These are phyloP conservation scores for Hypolimnas misippus DNA, from an alignment of 2,888 invertebrate species.

Conservation along the genomic window DNA sequence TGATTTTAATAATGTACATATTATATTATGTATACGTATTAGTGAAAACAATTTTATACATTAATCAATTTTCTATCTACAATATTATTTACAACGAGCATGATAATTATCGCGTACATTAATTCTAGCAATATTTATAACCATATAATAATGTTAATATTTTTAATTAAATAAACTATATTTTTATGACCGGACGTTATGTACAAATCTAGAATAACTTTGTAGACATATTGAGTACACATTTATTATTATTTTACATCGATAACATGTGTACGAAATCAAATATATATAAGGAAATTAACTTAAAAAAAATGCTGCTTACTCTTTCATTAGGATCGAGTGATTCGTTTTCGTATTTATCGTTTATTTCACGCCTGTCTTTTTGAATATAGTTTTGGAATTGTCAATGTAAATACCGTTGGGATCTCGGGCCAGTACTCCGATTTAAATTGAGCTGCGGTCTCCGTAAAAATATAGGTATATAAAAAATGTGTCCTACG, in stretches of 20 bases:
- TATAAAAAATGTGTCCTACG: not conserved
- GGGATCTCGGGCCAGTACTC: not conserved
- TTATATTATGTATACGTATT: too few species aligned
- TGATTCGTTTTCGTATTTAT: too few species aligned
- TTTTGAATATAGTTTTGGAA: not conserved
- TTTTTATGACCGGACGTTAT: not conserved
- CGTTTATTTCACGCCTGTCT: not conserved
- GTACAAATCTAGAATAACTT: too few species aligned
- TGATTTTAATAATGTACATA: conserved; percentile 5
- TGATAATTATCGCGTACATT: conserved; percentile 19
- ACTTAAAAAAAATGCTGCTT: too few species aligned
- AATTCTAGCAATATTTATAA: conserved; percentile 5
- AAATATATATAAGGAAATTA: too few species aligned
- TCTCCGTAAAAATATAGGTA: not conserved
- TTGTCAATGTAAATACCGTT: not conserved
- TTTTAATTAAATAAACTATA: not conserved
- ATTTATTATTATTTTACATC: too few species aligned
- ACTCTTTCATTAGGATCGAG: too few species aligned
- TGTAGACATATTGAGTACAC: too few species aligned
- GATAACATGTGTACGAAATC: too few species aligned
- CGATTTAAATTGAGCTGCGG: not conserved
- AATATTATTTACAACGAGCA: conserved; percentile 25
- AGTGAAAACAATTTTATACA: not conserved
- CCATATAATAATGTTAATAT: not conserved
- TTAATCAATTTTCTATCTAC: too few species aligned